Conservation (phyloP, 1,140 invertebrate genomes). For the Procambarus clarkii region DNA sequence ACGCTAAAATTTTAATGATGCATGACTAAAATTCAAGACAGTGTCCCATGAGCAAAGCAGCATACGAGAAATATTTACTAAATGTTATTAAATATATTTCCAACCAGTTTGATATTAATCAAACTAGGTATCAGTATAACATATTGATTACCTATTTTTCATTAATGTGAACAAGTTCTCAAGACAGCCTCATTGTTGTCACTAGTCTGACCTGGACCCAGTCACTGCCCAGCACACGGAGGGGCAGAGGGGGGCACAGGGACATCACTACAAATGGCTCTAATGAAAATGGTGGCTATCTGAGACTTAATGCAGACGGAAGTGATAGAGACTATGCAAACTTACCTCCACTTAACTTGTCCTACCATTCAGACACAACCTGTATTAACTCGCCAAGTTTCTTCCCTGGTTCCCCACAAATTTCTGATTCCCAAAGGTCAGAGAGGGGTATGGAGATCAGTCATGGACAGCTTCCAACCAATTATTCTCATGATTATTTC, state of each 20-base stretch:
- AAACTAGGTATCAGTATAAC: slow-evolving; percentile 1
- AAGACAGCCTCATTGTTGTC: slow-evolving; percentile 64
- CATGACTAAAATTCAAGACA: neutral
- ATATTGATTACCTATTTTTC: slow-evolving; percentile 20
- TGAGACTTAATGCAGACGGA: slow-evolving; percentile 41
- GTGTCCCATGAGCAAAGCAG: neutral
- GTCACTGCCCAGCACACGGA: slow-evolving; percentile 54
- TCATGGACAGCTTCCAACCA: slow-evolving; percentile 8
- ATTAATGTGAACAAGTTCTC: slow-evolving; percentile 49
- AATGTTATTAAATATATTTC: neutral
- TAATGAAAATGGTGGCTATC: slow-evolving; percentile 48
- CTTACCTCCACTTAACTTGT: slow-evolving; percentile 47
- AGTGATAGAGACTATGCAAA: slow-evolving; percentile 63
- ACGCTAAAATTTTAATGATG: neutral
- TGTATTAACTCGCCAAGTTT: slow-evolving; percentile 10
- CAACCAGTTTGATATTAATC: neutral
- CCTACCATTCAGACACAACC: slow-evolving; percentile 48
- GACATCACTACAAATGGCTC: slow-evolving; percentile 39
- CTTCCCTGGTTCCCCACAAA: neutral
- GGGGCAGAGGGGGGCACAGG: slow-evolving; percentile 50
- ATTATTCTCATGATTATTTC: slow-evolving; percentile 40
- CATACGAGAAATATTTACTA: neutral
- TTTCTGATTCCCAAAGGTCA: slow-evolving; percentile 1
- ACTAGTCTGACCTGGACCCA: slow-evolving; percentile 68
- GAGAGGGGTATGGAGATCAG: slow-evolving; percentile 4